phyloP scores from a whole-genome alignment of 1,140 invertebrate species.

The Drosophila yakuba region DNA sequence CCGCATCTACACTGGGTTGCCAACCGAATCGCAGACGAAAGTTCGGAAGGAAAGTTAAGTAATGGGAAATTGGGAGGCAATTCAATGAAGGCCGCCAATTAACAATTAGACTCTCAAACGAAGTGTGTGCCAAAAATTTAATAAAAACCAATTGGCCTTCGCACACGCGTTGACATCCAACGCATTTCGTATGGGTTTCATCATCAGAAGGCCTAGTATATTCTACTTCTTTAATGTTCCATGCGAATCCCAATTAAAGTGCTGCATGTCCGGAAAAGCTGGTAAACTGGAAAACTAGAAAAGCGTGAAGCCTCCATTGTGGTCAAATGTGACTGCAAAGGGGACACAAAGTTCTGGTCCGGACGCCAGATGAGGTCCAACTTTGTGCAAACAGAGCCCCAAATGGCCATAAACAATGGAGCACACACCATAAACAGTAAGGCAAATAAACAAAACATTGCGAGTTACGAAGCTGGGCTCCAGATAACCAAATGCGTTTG shows the following conservation, averaged over 20 bases:
- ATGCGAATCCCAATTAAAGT: slow-evolving; percentile 24
- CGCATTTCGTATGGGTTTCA: slow-evolving; percentile 22
- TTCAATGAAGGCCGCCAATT: slow-evolving; percentile 75
- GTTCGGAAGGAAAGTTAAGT: neutral
- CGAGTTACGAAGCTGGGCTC: slow-evolving; percentile 5
- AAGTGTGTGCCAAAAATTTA: slow-evolving; percentile 75
- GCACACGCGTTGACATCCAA: slow-evolving; percentile 41
- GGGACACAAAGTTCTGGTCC: slow-evolving; percentile 20
- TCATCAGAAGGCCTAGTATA: slow-evolving; percentile 12
- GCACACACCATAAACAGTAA: slow-evolving; percentile 17
- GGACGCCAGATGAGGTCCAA: slow-evolving; percentile 26
- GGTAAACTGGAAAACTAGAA: slow-evolving; percentile 7
- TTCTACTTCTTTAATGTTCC: slow-evolving; percentile 34
- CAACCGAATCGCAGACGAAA: slow-evolving; percentile 34
- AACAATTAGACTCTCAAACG: slow-evolving; percentile 46
- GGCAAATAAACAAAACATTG: slow-evolving; percentile 40
- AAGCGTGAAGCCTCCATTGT: slow-evolving; percentile 43
- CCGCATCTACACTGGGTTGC: slow-evolving; percentile 17
- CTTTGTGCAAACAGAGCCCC: slow-evolving; percentile 48
- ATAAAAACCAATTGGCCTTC: slow-evolving; percentile 71
- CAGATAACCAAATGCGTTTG: slow-evolving; percentile 23
- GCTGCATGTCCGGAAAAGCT: slow-evolving; percentile 1
- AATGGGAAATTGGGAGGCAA: slow-evolving; percentile 46
- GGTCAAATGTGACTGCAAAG: slow-evolving; percentile 6
- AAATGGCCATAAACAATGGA: slow-evolving; percentile 33